Base-by-base conservation (phyloP, 2,113 vertebrate species). In the Sturnus vulgaris region DNA sequence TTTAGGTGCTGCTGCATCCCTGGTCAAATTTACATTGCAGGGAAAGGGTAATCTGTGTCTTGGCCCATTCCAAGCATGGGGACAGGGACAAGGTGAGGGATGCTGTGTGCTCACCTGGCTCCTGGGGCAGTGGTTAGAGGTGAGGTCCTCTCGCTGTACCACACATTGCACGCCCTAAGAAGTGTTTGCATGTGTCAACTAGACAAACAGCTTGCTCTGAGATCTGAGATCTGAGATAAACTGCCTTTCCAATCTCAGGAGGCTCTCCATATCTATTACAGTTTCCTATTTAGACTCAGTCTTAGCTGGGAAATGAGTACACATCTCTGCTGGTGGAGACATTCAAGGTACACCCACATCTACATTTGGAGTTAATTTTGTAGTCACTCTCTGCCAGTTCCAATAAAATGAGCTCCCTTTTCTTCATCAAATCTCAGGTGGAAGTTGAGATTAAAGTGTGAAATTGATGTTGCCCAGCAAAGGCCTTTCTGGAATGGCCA, bases 11-110 rank as follows among this genome's bases (percentile, higher is more conserved):
- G 52, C 33, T 59, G 11, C 17, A 8, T 47, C 46, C 28, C 55
- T 73, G 42, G 9, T 60, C 18, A 81, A 84, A 75, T 22, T 24
- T 53, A 19, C 15, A 3, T 13, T 35, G 23, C 35, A 47, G 33
- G 52, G 42, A 68, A 73, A 35, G 19, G 16, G 3, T 69, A 50
- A 59, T 20, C 23, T 61, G 37, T 8, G 21, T 60, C 57, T 64
- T 77, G 76, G 61, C 27, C 16, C 18, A 4, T 8, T 24, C 20
- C 37, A 81, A 77, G 8, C 0, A 0, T 31, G 66, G 22, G 24
- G 23, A 33, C 18, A 77, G 47, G 42, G 49, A 21, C 5, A 5
- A 0, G 4, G 11, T 0, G 7, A 65, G 50, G 49, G 60, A 15
- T 63, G 42, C 25, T 53, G 4, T 19, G 64, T 69, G 44, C 63